Conservation (phyloP, 2,888 invertebrate genomes). For the Limnephilus marmoratus region DNA sequence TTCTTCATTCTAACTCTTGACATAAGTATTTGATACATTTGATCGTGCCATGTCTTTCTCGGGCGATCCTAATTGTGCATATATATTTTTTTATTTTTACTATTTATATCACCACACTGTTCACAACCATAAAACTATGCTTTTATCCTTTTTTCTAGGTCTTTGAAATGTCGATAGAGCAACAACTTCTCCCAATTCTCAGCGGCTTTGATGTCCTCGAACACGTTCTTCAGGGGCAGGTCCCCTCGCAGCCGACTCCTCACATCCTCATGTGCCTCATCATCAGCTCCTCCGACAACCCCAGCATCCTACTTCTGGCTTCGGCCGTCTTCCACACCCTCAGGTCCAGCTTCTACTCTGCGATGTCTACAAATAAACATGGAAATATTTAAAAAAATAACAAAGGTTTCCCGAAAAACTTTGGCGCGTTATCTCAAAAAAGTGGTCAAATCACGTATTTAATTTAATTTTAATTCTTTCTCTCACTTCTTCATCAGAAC, state of each 20-base stretch:
- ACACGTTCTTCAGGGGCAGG: slow-evolving; percentile 73
- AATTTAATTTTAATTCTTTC: no score
- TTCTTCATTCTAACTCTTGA: no score
- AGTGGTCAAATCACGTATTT: no score
- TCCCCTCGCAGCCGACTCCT: slow-evolving; percentile 71
- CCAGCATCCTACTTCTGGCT: slow-evolving; percentile 69
- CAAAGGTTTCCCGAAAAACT: no score
- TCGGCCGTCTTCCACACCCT: slow-evolving; percentile 71
- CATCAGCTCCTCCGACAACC: slow-evolving; percentile 73
- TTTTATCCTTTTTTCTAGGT: slow-evolving; percentile 80
- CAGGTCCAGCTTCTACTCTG: slow-evolving; percentile 65
- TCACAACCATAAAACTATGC: slow-evolving; percentile 56
- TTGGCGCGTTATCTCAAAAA: no score
- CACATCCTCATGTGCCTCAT: slow-evolving; percentile 72
- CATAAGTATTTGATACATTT: no score
- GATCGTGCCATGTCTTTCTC: no score
- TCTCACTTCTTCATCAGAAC: no score
- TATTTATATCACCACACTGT: no score
- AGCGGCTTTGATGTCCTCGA: slow-evolving; percentile 84
- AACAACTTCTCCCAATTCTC: slow-evolving; percentile 89
- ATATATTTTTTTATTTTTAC: no score
- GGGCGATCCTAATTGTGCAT: no score
- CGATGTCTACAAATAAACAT: neutral
- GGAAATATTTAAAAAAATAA: no score
- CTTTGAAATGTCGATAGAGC: slow-evolving; percentile 89